These are phyloP conservation scores for Rapana venosa DNA, from an alignment of 2,888 invertebrate species.

Conservation along the genomic window DNA sequence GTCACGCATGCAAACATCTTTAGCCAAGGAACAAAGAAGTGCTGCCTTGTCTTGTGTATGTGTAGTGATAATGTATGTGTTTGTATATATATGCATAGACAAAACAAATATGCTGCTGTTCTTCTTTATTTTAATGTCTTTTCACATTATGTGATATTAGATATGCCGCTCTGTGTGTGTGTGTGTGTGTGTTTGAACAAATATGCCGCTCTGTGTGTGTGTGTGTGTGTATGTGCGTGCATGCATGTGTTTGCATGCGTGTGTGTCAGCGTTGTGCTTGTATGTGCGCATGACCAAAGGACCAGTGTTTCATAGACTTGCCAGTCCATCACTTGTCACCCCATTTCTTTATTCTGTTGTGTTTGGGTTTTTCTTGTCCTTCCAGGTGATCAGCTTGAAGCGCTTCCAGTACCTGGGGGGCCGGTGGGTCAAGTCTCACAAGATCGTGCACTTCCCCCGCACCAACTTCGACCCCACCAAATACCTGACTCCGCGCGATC, in stretches of 20 bases:
- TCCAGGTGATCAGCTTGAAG: constrained; percentile 92
- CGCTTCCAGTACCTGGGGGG: constrained; percentile 93
- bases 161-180: neutral
- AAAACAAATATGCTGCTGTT: too few relatives aligned
- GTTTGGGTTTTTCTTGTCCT: neutral
- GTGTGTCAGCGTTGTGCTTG: neutral
- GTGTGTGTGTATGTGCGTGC: neutral
- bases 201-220: neutral
- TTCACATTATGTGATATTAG: too few relatives aligned
- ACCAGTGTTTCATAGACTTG: neutral
- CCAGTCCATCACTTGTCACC: neutral
- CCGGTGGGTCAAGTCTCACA: constrained; percentile 96
- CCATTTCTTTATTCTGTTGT: neutral
- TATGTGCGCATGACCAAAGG: neutral
- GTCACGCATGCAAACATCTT: too few relatives aligned
- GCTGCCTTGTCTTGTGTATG: neutral
- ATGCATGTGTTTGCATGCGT: neutral
- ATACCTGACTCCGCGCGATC: constrained; percentile 84
- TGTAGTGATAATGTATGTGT: neutral
- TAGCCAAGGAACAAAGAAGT: too few relatives aligned
- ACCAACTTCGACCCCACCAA: constrained; percentile 91
- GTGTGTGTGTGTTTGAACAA: neutral
- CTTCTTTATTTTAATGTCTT: too few relatives aligned
- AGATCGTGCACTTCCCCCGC: constrained; percentile 93
- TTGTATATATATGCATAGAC: neutral